Conservation (phyloP, 2,113 vertebrate genomes). For the Syngnathus typhle region DNA sequence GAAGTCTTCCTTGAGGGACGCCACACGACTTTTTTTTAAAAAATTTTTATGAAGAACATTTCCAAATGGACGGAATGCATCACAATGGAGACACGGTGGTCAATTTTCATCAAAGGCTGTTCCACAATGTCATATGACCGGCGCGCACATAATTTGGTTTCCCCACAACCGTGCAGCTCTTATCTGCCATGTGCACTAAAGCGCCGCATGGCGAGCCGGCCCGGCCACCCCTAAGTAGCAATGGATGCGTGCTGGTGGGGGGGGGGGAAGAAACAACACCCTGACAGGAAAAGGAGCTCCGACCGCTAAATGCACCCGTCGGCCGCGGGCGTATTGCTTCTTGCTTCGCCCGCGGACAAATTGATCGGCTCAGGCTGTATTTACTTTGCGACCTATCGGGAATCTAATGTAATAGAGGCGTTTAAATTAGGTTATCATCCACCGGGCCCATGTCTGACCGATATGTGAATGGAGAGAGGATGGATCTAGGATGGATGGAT, state of each 20-base stretch:
- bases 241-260: neutral
- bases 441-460: neutral
- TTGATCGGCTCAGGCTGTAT: neutral
- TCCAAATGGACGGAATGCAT: neutral
- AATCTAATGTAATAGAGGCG: neutral
- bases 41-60: neutral
- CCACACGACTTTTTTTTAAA: neutral
- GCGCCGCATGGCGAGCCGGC: neutral
- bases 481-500: neutral
- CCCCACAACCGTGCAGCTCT: neutral
- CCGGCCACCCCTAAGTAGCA: neutral
- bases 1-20: neutral
- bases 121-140: neutral
- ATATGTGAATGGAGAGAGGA: neutral
- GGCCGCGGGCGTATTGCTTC: neutral
- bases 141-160: neutral
- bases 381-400: neutral
- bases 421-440: neutral
- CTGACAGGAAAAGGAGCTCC: neutral
- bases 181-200: slow-evolving; percentile 4
- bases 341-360: neutral
- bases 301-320: neutral
- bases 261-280: neutral
- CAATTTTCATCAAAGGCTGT: neutral
- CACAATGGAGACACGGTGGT: neutral